Evolutionary conservation across 2,888 invertebrate species (phyloP), one percentile per base, ranked within the genome.

Genomic region (Mechanitis messenoides): DNA sequence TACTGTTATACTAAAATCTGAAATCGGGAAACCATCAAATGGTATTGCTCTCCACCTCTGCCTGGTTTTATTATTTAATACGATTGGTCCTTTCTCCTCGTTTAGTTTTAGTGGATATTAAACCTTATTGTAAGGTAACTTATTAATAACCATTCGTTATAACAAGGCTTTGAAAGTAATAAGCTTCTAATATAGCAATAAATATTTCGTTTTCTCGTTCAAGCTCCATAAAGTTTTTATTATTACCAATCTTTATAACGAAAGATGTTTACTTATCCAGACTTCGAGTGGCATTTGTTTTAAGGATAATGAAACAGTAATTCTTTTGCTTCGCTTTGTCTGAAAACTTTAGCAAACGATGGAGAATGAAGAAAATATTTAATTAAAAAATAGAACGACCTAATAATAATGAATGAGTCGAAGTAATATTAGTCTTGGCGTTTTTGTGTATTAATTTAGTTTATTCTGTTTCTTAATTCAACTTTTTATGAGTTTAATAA

Each of bases 341-440:
- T 61, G 47, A 53, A 68, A 70, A 68, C 66, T 68, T 68, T 60
- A 59, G 60, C 60, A 65, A 69, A 67, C 61, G 61, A 64, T 57
- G 59, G 65, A 63, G 64, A 64, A 66, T 65, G 59, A 61, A 57
- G 67, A 67, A 67, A 64, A 67, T 69, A 69, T 69, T 71, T 70
- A 66, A 70, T 70, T 68, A 65, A 69, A 69, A 71, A 68, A 68
- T 58, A 62, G 61, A 65, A 71, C 67, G 67, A 68, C 66, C 45
- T 42, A 42, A 42, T 42, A 42, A 42, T 42, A 42, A 42, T 42
- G 11, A 42, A 53, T 12, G 4, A 12, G 53, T 35, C 12, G 33
- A 31, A 53, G 33, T 12, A 53, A 53, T 53, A 53, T 53, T 33
- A 53, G 53, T 33, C 33, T 7, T 33, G 42, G 42, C 11, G 42